phyloP scores from a whole-genome alignment of 1,140 invertebrate genomes.

The Saccostrea glomerata region DNA sequence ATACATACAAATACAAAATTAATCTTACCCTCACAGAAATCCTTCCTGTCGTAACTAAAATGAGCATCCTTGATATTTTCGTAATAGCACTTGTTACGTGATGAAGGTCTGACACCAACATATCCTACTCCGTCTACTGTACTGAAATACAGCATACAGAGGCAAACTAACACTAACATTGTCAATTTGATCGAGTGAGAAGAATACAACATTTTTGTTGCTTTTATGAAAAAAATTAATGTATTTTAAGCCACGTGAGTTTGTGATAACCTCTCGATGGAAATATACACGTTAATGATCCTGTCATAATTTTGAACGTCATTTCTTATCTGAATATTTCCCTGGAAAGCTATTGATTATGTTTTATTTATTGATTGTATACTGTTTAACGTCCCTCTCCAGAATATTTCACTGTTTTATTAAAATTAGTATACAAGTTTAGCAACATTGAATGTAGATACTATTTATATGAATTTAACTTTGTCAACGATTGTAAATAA shows the following conservation, averaged over 20 bases:
- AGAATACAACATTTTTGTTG: accelerated
- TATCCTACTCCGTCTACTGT: neutral
- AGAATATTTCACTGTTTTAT: too few species aligned
- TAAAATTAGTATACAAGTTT: too few species aligned
- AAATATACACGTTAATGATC: too few species aligned
- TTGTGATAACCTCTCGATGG: neutral
- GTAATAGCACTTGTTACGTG: neutral
- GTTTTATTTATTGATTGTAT: too few species aligned
- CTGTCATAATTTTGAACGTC: too few species aligned
- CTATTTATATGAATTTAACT: too few species aligned
- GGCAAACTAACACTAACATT: neutral
- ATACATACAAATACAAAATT: too few species aligned
- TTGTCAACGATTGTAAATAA: too few species aligned
- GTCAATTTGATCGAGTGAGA: neutral
- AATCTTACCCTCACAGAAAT: neutral
- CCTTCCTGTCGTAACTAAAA: neutral
- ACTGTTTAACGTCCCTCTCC: too few species aligned
- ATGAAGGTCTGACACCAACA: neutral
- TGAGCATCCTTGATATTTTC: neutral
- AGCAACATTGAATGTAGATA: too few species aligned
- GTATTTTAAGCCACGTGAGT: neutral
- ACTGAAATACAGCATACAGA: neutral
- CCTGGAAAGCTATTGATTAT: too few species aligned
- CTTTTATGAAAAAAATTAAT: neutral
- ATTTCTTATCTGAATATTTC: too few species aligned